Conservation (phyloP, 2,888 invertebrate genomes). For the Cheilosia soror region DNA sequence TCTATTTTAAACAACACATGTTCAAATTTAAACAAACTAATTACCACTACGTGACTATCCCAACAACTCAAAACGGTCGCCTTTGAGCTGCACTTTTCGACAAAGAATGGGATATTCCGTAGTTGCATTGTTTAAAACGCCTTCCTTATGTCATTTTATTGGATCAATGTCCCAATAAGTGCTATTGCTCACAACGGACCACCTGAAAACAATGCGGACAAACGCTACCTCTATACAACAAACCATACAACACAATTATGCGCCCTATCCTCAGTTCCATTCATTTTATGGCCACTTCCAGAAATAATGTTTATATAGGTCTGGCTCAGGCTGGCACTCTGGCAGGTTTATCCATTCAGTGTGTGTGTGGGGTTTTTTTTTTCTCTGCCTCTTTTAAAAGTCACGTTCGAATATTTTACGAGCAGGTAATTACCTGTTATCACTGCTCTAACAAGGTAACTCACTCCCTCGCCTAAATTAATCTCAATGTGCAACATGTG, state of each 20-base stretch:
- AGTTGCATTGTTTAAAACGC: constrained; percentile 34
- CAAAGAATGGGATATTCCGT: constrained; percentile 22
- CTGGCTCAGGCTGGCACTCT: constrained; percentile 7
- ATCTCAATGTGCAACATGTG: constrained; percentile 62
- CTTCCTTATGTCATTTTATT: constrained; percentile 58
- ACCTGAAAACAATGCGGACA: constrained; percentile 60
- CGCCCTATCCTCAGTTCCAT: constrained; percentile 42
- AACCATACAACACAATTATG: background rate
- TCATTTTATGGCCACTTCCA: constrained; percentile 55
- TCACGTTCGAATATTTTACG: constrained; percentile 74
- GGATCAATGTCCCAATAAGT: constrained; percentile 35
- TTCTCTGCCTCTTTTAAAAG: constrained; percentile 48
- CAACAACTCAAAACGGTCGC: background rate
- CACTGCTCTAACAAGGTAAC: constrained; percentile 70
- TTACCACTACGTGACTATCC: constrained; percentile 18
- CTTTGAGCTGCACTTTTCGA: constrained; percentile 33
- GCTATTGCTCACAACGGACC: constrained; percentile 37
- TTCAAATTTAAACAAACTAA: background rate
- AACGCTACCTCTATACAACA: constrained; percentile 18
- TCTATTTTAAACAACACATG: background rate
- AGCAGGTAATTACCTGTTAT: constrained; percentile 75
- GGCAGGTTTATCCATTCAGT: constrained; percentile 45
- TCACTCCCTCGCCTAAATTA: constrained; percentile 60
- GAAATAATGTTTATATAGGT: constrained; percentile 30
- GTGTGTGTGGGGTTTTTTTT: background rate